phyloP scores from a whole-genome alignment of 2,797 vertebrate species.

The Sebastes trivittatus region DNA sequence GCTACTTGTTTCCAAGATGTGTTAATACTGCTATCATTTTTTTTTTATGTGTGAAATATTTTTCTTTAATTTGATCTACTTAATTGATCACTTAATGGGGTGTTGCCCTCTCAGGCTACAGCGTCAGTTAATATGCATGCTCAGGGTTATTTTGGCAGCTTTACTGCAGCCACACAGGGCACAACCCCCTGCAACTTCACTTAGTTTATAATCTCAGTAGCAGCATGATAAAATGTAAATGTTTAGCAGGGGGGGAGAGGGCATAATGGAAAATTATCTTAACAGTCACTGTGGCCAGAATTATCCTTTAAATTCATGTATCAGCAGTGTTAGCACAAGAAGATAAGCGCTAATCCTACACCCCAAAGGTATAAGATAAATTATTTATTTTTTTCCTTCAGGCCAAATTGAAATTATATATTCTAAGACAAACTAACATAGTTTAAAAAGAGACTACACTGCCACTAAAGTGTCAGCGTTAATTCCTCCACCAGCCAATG shows the following conservation, averaged over 20 bases:
- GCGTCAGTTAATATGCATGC: not conserved
- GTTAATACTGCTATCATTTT: not conserved
- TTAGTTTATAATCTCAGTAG: slow-evolving; percentile 10
- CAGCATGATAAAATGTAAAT: not conserved
- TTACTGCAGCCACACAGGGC: not conserved
- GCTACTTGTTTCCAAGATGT: slow-evolving; percentile 12
- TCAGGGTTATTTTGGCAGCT: slow-evolving; percentile 32
- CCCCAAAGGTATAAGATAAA: not conserved
- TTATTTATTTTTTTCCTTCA: not conserved
- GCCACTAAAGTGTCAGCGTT: not conserved
- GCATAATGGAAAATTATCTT: not conserved
- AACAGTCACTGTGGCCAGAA: not conserved
- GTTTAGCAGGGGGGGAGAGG: not conserved
- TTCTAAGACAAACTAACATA: not conserved
- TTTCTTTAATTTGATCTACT: slow-evolving; percentile 23
- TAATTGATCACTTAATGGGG: slow-evolving; percentile 5
- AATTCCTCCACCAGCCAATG: not conserved
- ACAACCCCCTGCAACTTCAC: slow-evolving; percentile 2
- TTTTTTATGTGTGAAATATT: slow-evolving; percentile 6
- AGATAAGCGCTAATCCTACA: slow-evolving; percentile 18
- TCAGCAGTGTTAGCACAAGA: not conserved
- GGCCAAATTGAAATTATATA: slow-evolving; percentile 10
- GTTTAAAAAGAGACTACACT: not conserved
- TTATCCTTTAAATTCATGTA: slow-evolving; percentile 14
- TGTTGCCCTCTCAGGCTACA: slow-evolving; percentile 9